Conservation (phyloP, 2,113 vertebrate species). For the Chunga burmeisteri region DNA sequence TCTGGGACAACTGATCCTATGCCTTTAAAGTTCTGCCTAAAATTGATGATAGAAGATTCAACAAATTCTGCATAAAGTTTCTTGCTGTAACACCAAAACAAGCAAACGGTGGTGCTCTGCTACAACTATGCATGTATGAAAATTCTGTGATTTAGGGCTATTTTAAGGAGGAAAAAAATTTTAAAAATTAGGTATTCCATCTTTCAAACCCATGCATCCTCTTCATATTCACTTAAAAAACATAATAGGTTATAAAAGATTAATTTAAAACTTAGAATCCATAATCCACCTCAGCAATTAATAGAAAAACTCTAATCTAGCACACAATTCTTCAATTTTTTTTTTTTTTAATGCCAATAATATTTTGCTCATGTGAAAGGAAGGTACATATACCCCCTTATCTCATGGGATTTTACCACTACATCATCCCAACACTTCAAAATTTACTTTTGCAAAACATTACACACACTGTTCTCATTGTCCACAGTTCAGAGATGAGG, state of each 20-base stretch:
- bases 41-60: background rate
- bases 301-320: background rate
- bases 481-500: background rate
- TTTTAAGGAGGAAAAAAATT: background rate
- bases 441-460: background rate
- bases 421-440: background rate
- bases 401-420: background rate
- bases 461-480: background rate
- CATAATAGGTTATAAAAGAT: background rate
- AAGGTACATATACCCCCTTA: background rate
- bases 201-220: background rate
- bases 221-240: background rate
- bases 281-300: background rate
- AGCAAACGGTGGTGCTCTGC: background rate
- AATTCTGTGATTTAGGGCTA: background rate
- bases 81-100: background rate
- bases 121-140: background rate
- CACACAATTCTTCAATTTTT: background rate
- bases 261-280: background rate
- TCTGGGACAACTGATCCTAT: background rate
- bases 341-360: background rate
- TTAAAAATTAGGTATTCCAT: background rate
- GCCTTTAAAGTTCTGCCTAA: background rate
- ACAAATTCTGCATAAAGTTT: background rate
- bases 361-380: background rate